phyloP scores from a whole-genome alignment of 2,888 invertebrate species.

The Homarus gammarus region DNA sequence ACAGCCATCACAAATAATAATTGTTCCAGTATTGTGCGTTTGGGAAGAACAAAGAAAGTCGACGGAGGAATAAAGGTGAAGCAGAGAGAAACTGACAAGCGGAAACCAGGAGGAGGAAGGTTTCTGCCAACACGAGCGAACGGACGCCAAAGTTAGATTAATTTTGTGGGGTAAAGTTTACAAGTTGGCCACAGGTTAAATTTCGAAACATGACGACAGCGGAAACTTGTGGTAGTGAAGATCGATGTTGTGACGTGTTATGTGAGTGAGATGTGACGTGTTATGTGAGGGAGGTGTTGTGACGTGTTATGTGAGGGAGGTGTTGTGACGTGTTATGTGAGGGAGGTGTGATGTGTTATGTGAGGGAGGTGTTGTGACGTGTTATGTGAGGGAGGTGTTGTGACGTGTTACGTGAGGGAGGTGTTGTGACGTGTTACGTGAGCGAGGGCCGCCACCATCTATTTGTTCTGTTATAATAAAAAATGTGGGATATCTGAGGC shows the following conservation, averaged over 20 bases:
- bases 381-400: neutral
- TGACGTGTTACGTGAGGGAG: no score
- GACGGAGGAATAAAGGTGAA: neutral
- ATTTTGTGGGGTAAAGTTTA: no score
- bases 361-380: neutral
- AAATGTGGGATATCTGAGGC: constrained; percentile 28
- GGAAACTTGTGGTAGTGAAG: no score
- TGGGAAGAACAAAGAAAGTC: neutral
- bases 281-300: neutral
- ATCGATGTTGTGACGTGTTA: neutral
- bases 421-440: no score
- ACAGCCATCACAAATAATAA: neutral
- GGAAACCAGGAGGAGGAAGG: neutral
- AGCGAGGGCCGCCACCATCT: neutral
- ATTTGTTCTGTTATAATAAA: neutral
- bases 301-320: neutral
- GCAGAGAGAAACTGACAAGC: neutral
- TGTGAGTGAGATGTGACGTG: neutral
- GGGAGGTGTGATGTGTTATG: neutral
- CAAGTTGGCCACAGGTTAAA: no score
- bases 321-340: neutral
- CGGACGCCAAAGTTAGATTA: no score
- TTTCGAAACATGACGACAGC: no score
- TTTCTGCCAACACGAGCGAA: neutral
- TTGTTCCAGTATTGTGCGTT: no score